phyloP scores from a whole-genome alignment of 2,113 vertebrate genomes.

The Stigmatopora nigra region DNA sequence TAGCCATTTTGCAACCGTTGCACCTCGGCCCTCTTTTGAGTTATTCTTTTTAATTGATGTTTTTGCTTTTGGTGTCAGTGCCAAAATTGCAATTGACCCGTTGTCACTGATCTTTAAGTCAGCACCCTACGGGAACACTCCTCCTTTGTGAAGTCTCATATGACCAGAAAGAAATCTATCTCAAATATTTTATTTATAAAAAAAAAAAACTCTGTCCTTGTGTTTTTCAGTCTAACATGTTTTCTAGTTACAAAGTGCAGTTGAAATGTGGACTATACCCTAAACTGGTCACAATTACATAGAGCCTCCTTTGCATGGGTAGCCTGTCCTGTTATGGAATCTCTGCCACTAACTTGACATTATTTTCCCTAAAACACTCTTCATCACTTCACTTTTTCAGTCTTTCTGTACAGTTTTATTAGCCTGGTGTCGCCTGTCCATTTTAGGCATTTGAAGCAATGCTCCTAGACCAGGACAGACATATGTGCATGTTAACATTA shows the following conservation, averaged over 20 bases:
- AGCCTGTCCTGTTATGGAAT: too few relatives aligned
- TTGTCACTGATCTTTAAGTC: conserved; percentile 62
- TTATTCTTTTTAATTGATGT: conserved; percentile 78
- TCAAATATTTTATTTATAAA: conserved; percentile 12
- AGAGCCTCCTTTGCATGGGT: too few relatives aligned
- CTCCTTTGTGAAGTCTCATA: conserved; percentile 54
- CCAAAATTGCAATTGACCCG: conserved; percentile 71
- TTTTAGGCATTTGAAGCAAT: neutral
- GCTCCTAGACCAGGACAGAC: conserved; percentile 29
- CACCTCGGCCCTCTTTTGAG: conserved; percentile 61
- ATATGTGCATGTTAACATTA: conserved; percentile 50
- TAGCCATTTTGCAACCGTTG: conserved; percentile 56
- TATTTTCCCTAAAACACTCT: too few relatives aligned
- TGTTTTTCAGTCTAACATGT: conserved; percentile 47
- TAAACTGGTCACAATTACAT: too few relatives aligned
- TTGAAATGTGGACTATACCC: too few relatives aligned
- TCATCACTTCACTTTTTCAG: conserved; percentile 35
- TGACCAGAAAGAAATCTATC: conserved; percentile 59
- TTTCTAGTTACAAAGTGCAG: neutral
- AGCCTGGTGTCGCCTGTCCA: conserved; percentile 39
- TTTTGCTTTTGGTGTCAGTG: conserved; percentile 66
- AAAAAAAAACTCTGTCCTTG: conserved; percentile 33
- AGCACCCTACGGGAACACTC: conserved; percentile 37
- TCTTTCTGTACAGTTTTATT: conserved; percentile 56
- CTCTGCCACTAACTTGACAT: too few relatives aligned